Percentiles rank a stretch among this genome's conserved stretches.
Evolutionary conservation across 2,113 vertebrate genomes (phyloP).

Genomic region (Dicentrarchus labrax): DNA sequence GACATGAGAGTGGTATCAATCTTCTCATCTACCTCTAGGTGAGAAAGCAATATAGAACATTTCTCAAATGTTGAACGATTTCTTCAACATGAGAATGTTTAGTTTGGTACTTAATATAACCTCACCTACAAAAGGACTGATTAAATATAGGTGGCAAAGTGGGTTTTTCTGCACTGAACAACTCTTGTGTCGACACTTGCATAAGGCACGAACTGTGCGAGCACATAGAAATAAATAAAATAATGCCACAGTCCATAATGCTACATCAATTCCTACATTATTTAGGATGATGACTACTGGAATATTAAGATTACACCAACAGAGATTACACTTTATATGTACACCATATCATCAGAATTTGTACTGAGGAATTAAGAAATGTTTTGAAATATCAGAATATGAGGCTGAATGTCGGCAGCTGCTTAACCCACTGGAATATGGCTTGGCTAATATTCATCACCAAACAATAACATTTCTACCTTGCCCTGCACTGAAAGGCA

Average conservation of each 20-base stretch:
- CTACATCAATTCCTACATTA: neutral
- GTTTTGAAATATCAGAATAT: neutral
- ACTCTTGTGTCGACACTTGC: neutral
- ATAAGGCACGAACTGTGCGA: no score
- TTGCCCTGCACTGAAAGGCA: conserved; percentile 15
- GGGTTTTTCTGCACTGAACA: neutral
- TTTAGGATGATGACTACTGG: neutral
- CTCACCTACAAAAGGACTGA: neutral
- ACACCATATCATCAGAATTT: neutral
- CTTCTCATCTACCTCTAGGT: neutral
- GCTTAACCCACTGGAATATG: conserved; percentile 7
- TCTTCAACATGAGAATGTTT: neutral
- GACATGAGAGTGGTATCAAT: neutral
- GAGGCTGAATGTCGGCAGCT: neutral
- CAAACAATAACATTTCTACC: neutral
- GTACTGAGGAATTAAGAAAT: neutral
- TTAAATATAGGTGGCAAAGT: neutral
- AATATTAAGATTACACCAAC: neutral
- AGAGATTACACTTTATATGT: neutral
- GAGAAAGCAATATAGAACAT: neutral
- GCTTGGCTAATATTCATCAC: conserved; percentile 11
- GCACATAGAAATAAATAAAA: neutral
- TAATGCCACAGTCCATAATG: neutral
- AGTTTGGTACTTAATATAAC: neutral
- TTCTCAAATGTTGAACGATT: neutral